These are phyloP conservation scores for Melieria picta DNA, from an alignment of 2,888 invertebrate genomes.

Conservation along the genomic window DNA sequence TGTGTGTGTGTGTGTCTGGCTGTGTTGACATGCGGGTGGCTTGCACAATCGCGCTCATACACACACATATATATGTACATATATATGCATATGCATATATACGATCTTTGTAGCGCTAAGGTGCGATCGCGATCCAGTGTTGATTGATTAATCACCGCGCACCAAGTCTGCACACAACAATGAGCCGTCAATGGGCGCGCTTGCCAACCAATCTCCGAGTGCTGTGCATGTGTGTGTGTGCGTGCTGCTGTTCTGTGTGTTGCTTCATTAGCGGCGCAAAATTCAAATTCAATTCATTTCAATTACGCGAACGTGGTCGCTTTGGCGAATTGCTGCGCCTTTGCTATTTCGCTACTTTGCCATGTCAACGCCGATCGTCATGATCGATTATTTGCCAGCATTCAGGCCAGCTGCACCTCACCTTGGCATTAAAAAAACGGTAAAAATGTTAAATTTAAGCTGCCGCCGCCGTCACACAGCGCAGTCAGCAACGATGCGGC, in stretches of 20 bases:
- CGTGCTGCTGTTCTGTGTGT: not conserved
- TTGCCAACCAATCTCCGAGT: slow-evolving; percentile 8
- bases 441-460: not conserved
- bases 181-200: not conserved
- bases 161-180: too few relatives aligned
- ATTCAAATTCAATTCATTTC: slow-evolving; percentile 28
- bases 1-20: not conserved
- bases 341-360: too few relatives aligned
- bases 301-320: not conserved
- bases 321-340: too few relatives aligned
- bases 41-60: not conserved
- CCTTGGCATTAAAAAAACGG: not conserved
- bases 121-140: slow-evolving; percentile 9
- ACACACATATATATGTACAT: not conserved
- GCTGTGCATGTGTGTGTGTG: not conserved
- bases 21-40: not conserved
- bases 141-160: slow-evolving; percentile 23
- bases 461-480: too few relatives aligned
- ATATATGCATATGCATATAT: not conserved
- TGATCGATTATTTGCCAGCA: not conserved
- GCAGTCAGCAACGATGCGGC: too few relatives aligned
- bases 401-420: not conserved
- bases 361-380: not conserved
- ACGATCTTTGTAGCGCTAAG: not conserved
- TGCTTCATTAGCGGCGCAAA: slow-evolving; percentile 11